Percentiles rank a stretch among this genome's conserved stretches.
Conservation (phyloP, 2,113 vertebrate species). For the Dromaius novaehollandiae region DNA sequence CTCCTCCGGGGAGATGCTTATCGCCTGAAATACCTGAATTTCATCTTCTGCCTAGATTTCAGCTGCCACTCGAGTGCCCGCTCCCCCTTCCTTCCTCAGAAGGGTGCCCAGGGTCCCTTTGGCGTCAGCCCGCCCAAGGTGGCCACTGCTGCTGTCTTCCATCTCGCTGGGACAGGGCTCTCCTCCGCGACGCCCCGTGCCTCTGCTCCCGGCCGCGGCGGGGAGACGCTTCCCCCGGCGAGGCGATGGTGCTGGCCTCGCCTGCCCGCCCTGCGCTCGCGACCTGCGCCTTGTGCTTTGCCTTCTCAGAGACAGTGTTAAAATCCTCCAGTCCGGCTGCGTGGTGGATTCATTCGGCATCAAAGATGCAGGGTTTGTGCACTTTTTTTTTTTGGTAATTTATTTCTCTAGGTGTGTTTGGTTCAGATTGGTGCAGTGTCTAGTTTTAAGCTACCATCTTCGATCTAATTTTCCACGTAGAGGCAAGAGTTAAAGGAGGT, state of each 20-base stretch:
- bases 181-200: not conserved
- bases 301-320: not conserved
- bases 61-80: constrained; percentile 44
- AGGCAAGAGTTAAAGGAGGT: not conserved
- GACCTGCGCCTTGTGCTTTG: too few relatives aligned
- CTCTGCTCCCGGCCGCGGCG: too few relatives aligned
- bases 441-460: not conserved
- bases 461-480: not conserved
- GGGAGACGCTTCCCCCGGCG: fast-evolving
- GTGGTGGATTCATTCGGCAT: not conserved
- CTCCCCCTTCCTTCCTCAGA: not conserved
- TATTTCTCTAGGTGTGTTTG: constrained; percentile 35
- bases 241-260: not conserved
- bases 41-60: too few relatives aligned
- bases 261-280: too few relatives aligned
- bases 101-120: not conserved
- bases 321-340: not conserved
- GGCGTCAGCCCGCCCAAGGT: not conserved
- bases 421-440: not conserved
- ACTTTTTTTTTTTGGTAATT: constrained; percentile 23
- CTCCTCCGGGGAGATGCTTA: not conserved
- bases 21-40: too few relatives aligned
- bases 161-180: not conserved
- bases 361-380: not conserved
- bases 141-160: not conserved